Conservation (phyloP, 2,888 invertebrate genomes). For the Ophion ventricosus region DNA sequence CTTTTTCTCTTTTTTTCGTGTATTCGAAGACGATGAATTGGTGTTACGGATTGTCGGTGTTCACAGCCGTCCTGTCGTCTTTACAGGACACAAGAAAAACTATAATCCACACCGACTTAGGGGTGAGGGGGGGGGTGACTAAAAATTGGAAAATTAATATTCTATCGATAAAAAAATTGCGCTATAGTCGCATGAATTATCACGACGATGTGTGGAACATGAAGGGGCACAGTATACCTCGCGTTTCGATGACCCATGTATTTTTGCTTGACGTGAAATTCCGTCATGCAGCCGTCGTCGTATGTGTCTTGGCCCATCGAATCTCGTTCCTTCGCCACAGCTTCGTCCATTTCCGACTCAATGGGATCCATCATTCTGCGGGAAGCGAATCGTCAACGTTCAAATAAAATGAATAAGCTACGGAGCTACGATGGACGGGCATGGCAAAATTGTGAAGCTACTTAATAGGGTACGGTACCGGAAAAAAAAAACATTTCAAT, state of each 20-base stretch:
- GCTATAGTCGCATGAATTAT: slow-evolving; percentile 15
- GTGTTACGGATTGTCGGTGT: slow-evolving; percentile 49
- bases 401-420: background rate
- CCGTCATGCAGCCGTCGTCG: slow-evolving; percentile 77
- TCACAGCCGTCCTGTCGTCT: slow-evolving; percentile 27
- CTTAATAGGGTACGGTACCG: background rate
- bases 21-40: slow-evolving; percentile 49
- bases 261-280: slow-evolving; percentile 86
- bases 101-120: slow-evolving; percentile 23
- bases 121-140: background rate
- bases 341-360: slow-evolving; percentile 80
- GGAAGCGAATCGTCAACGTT: background rate
- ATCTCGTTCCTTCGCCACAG: slow-evolving; percentile 76
- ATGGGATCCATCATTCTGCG: slow-evolving; percentile 79
- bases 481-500: background rate
- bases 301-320: slow-evolving; percentile 74
- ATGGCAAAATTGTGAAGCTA: background rate
- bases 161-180: slow-evolving; percentile 15
- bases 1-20: slow-evolving; percentile 65
- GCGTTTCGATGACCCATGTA: slow-evolving; percentile 93
- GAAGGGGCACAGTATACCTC: slow-evolving; percentile 82
- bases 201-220: slow-evolving; percentile 19
- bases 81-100: slow-evolving; percentile 24
- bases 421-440: slow-evolving; percentile 9
- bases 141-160: background rate